Evolutionary conservation across 1,140 invertebrate species (phyloP).

Genomic region (Drosophila sp.): DNA sequence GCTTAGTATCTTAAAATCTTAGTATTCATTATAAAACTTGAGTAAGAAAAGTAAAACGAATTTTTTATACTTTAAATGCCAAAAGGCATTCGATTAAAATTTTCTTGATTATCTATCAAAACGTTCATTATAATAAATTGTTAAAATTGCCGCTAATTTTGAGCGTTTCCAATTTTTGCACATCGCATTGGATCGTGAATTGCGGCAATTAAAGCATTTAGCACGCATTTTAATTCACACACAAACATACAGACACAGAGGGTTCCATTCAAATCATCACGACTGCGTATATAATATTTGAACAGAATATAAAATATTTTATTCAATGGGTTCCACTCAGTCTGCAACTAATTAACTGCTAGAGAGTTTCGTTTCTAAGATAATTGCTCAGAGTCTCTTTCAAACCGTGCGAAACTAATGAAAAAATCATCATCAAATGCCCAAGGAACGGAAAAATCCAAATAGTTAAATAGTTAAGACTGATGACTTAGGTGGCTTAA

Average conservation of each 20-base stretch:
- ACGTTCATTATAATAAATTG: conserved; percentile 44
- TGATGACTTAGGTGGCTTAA: conserved; percentile 3
- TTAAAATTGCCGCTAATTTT: conserved; percentile 58
- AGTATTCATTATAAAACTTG: background rate
- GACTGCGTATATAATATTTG: conserved; percentile 48
- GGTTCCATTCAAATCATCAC: conserved; percentile 57
- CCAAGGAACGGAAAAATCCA: conserved; percentile 28
- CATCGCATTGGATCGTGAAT: conserved; percentile 58
- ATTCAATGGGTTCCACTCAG: conserved; percentile 42
- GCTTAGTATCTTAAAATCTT: no score
- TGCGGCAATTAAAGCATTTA: conserved; percentile 76
- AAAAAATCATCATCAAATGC: conserved; percentile 69
- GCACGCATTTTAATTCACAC: conserved; percentile 65
- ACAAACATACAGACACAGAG: conserved; percentile 30
- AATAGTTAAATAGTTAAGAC: conserved; percentile 39
- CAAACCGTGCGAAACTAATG: conserved; percentile 75
- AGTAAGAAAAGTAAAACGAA: background rate
- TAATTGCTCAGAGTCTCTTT: conserved; percentile 32
- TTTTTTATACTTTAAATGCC: conserved; percentile 4
- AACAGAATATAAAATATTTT: conserved; percentile 34
- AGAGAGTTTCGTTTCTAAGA: conserved; percentile 1
- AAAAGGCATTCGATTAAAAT: conserved; percentile 20
- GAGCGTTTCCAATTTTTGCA: conserved; percentile 62
- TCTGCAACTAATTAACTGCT: conserved; percentile 55
- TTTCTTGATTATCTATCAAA: conserved; percentile 40